Percentiles rank a stretch among this genome's conserved stretches.
These are phyloP conservation scores for Paraplagusia blochii DNA, from an alignment of 2,113 vertebrate species.

Conservation along the genomic window DNA sequence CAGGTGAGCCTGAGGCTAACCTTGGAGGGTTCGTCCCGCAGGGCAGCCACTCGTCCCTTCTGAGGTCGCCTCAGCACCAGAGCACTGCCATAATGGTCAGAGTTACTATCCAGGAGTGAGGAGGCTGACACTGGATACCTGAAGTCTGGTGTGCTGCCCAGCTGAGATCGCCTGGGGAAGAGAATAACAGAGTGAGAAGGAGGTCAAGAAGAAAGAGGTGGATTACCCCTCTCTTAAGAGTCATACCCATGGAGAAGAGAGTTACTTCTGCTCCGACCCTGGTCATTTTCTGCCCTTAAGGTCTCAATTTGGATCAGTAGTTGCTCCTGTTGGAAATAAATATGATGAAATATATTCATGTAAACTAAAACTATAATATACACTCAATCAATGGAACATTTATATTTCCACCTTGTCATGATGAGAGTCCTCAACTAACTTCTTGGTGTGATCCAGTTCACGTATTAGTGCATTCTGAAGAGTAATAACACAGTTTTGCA, in stretches of 20 bases:
- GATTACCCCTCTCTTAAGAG: not conserved
- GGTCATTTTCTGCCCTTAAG: slow-evolving; percentile 85
- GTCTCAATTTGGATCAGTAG: slow-evolving; percentile 87
- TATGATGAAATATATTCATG: not conserved
- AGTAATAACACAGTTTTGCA: not conserved
- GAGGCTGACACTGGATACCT: slow-evolving; percentile 83
- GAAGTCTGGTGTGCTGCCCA: slow-evolving; percentile 90
- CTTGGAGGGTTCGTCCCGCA: slow-evolving; percentile 94
- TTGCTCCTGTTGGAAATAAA: slow-evolving; percentile 79
- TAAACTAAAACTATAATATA: not conserved
- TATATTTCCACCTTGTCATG: slow-evolving; percentile 86
- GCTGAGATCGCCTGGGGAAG: slow-evolving; percentile 77
- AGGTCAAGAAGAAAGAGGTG: not conserved
- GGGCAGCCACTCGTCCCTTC: slow-evolving; percentile 87
- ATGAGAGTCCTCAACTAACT: slow-evolving; percentile 91
- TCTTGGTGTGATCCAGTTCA: slow-evolving; percentile 91
- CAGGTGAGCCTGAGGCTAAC: slow-evolving; percentile 47
- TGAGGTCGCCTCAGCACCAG: slow-evolving; percentile 90
- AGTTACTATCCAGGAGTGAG: slow-evolving; percentile 81
- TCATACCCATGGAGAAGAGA: slow-evolving; percentile 84
- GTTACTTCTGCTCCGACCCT: slow-evolving; percentile 82
- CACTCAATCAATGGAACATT: not conserved
- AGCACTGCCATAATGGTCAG: slow-evolving; percentile 80
- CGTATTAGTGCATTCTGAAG: slow-evolving; percentile 87
- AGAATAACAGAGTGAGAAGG: not conserved